These are phyloP conservation scores for Eristalis arbustorum DNA, from an alignment of 2,888 invertebrate genomes.

Conservation along the genomic window DNA sequence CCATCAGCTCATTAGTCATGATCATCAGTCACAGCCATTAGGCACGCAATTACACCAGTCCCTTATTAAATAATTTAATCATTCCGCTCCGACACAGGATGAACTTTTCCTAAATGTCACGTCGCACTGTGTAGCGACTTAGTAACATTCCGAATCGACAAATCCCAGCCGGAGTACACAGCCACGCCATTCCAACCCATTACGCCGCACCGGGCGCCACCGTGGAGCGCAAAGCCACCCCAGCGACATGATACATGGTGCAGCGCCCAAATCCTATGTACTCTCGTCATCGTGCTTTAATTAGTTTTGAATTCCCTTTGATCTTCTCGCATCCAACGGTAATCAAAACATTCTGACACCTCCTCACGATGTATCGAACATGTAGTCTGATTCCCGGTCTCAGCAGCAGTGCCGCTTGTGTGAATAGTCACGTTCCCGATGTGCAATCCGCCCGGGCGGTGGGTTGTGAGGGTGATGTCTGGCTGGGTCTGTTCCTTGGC, in stretches of 20 bases:
- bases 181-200: slow-evolving; percentile 13
- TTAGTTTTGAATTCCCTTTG: slow-evolving; percentile 66
- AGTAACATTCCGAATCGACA: slow-evolving; percentile 37
- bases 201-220: not conserved
- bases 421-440: slow-evolving; percentile 61
- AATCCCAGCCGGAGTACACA: slow-evolving; percentile 20
- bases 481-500: slow-evolving; percentile 13
- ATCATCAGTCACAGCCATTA: slow-evolving; percentile 46
- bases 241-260: slow-evolving; percentile 19
- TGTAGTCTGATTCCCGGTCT: slow-evolving; percentile 1
- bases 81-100: slow-evolving; percentile 4
- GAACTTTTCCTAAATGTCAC: slow-evolving; percentile 38
- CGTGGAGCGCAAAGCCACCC: not conserved
- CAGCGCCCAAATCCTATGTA: slow-evolving; percentile 25
- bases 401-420: not conserved
- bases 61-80: slow-evolving; percentile 49
- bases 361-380: slow-evolving; percentile 59
- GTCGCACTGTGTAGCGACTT: slow-evolving; percentile 20
- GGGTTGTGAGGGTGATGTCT: not conserved
- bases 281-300: slow-evolving; percentile 55
- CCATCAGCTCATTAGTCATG: slow-evolving; percentile 24
- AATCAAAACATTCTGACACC: slow-evolving; percentile 67
- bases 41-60: slow-evolving; percentile 33
- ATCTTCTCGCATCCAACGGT: slow-evolving; percentile 57
- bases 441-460: not conserved